Base-by-base conservation (phyloP, 2,888 invertebrate species). In the Harmothoe impar region DNA sequence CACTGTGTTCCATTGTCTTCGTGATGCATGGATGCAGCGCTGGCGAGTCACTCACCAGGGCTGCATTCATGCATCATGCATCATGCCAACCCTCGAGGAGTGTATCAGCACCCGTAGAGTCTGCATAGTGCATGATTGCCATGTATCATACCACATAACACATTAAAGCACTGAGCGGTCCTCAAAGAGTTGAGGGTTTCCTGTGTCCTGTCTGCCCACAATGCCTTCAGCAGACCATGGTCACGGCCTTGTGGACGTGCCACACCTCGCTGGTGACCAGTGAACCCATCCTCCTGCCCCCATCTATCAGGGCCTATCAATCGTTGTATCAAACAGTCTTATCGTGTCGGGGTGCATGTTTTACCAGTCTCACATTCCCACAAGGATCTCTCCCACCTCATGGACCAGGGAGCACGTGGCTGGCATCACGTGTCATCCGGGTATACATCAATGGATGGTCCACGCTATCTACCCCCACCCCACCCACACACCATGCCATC, bases 271-370 rank as follows among this genome's bases (percentile, higher is more conserved):
- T 43, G 81, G 81, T 86, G 10, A n/a, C 31, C 86, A 54, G 29
- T 86, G 86, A 86, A 86, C 52, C 54, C 86, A 23, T 7, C 29
- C 15, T 5, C 86, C 0, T 52, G 52, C 7, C 25, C 86, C 54
- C 56, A 86, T 86, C 56, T 56, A 86, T 86, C 54, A 86, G 5
- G 51, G 29, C 86, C 29, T 86, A 86, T 86, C 86, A 81, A 81
- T 33, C 3, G 35, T 17, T 35, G 15, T 23, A 43, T 43, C 81
- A n/a, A 33, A 23, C 35, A 12, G 35, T 81, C 35, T 43, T 35
- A 33, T 43, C 33, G 43, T 31, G 35, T 81, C 1, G 7, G 20
- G 33, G 17, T 0, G 5, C 3, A 0, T 33, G 29, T 81, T 81
- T 81, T 17, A 33, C 35, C 5, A 0, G 43, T 3, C 3, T 43